Percentiles rank a stretch among this genome's conserved stretches.
Conservation (phyloP, 2,888 invertebrate genomes). For the Bibio marci region DNA sequence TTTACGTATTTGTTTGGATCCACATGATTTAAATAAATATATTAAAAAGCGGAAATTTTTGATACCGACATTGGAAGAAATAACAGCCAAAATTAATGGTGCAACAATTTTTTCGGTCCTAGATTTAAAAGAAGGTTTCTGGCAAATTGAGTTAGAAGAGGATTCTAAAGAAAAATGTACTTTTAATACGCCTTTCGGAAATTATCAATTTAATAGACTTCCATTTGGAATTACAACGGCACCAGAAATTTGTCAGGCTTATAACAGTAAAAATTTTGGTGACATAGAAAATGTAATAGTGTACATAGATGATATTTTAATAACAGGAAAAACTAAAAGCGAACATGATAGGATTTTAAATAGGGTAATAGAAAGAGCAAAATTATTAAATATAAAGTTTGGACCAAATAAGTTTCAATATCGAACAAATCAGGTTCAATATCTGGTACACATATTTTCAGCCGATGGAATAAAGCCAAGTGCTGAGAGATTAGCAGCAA, state of each 20-base stretch:
- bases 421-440: slow-evolving; percentile 11
- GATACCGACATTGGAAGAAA: slow-evolving; percentile 13
- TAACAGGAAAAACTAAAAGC: slow-evolving; percentile 10
- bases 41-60: slow-evolving; percentile 11
- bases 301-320: slow-evolving; percentile 21
- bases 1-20: slow-evolving; percentile 15
- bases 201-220: slow-evolving; percentile 15
- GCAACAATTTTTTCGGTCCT: slow-evolving; percentile 13
- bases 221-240: slow-evolving; percentile 19
- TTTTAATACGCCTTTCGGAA: background rate
- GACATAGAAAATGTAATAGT: slow-evolving; percentile 18
- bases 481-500: slow-evolving; percentile 10
- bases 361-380: slow-evolving; percentile 9
- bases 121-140: slow-evolving; percentile 13
- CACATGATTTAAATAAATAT: slow-evolving; percentile 13
- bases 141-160: slow-evolving; percentile 11
- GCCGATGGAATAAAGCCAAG: slow-evolving; percentile 10
- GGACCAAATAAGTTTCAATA: slow-evolving; percentile 15
- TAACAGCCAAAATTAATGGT: slow-evolving; percentile 10
- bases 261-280: slow-evolving; percentile 17
- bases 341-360: slow-evolving; percentile 10
- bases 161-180: slow-evolving; percentile 16
- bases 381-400: slow-evolving; percentile 10
- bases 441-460: slow-evolving; percentile 15
- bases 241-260: slow-evolving; percentile 19